Conservation (phyloP, 37 sponge, comb jelly and placozoan genomes). For the Mnemiopsis leidyi region DNA sequence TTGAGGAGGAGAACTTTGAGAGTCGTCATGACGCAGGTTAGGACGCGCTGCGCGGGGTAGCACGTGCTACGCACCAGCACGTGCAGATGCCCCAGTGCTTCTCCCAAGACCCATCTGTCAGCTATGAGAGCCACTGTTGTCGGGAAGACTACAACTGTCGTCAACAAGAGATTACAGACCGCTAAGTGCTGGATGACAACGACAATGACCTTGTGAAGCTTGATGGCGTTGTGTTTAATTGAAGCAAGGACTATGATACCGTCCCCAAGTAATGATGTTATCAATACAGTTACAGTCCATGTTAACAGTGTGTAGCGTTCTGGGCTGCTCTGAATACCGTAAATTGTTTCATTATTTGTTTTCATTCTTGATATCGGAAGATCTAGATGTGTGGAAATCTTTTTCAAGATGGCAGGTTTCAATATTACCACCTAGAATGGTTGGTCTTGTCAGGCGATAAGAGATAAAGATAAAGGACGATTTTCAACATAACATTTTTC, state of each 20-base stretch:
- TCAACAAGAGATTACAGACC: neutral
- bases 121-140: neutral
- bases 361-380: neutral
- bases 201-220: neutral
- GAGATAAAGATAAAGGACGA: too few relatives aligned
- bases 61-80: neutral
- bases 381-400: too few relatives aligned
- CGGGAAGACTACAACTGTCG: neutral
- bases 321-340: neutral
- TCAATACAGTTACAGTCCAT: neutral
- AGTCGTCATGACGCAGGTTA: neutral
- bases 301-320: neutral
- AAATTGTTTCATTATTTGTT: neutral
- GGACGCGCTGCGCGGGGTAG: neutral
- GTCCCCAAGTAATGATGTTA: neutral
- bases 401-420: too few relatives aligned
- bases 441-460: too few relatives aligned
- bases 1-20: neutral
- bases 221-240: neutral
- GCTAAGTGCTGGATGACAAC: neutral
- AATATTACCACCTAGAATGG: too few relatives aligned
- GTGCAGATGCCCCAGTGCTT: neutral
- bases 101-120: neutral
- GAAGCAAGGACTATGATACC: neutral
- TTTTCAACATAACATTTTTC: too few relatives aligned